Conservation (phyloP, 2,797 vertebrate species). For the Hypotaenidia okinawae region DNA sequence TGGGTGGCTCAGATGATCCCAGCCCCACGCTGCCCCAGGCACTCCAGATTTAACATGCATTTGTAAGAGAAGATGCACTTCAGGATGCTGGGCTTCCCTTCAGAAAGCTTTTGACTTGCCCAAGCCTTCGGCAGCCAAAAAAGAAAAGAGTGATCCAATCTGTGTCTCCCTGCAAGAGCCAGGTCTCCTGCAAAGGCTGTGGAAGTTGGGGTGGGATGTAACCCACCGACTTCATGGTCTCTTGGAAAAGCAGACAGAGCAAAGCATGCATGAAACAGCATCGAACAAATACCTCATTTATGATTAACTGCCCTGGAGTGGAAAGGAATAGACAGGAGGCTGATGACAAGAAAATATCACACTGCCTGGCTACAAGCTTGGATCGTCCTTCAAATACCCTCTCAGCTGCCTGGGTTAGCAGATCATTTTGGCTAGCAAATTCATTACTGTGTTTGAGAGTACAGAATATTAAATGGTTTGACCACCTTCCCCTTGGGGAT, state of each 20-base stretch:
- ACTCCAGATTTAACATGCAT: neutral
- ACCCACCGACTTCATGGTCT: fast-evolving
- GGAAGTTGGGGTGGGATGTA: neutral
- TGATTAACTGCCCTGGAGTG: neutral
- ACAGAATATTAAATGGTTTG: neutral
- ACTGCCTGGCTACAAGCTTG: neutral
- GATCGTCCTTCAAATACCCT: neutral
- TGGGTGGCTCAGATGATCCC: neutral
- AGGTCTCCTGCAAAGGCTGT: neutral
- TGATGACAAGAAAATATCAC: slow-evolving; percentile 12
- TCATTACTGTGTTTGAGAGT: neutral
- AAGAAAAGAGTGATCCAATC: neutral
- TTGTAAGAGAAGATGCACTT: neutral
- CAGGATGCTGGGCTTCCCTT: neutral
- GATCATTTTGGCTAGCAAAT: slow-evolving; percentile 1
- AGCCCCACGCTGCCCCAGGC: fast-evolving
- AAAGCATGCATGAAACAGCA: neutral
- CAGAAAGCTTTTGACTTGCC: neutral
- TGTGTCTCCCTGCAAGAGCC: neutral
- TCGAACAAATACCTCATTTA: neutral
- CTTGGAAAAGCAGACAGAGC: neutral
- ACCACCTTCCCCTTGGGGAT: neutral
- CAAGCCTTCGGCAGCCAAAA: neutral
- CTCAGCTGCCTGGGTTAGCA: neutral
- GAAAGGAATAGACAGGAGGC: neutral